phyloP scores from a whole-genome alignment of 2,888 invertebrate species.

The Mylabris sibirica region DNA sequence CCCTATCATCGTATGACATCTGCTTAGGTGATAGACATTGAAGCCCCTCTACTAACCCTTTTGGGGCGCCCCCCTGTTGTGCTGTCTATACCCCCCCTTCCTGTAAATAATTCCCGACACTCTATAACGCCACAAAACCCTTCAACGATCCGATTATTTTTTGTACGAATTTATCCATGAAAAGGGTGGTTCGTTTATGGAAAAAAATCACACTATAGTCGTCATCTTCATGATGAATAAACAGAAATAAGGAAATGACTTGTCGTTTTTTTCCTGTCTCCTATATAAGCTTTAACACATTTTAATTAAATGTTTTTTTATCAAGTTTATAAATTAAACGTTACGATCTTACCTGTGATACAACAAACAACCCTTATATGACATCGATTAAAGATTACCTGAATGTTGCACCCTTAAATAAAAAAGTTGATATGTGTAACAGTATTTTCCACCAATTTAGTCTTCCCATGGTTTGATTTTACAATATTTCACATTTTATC shows the following conservation, averaged over 20 bases:
- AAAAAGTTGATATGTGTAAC: slow-evolving; percentile 44
- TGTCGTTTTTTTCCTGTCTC: slow-evolving; percentile 19
- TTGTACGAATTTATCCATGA: slow-evolving; percentile 56
- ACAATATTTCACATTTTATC: slow-evolving; percentile 50
- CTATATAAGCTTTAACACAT: neutral
- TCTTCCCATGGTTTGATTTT: slow-evolving; percentile 46
- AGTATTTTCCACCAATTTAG: slow-evolving; percentile 57
- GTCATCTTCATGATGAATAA: slow-evolving; percentile 44
- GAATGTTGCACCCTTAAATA: slow-evolving; percentile 23
- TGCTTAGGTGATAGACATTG: slow-evolving; percentile 45
- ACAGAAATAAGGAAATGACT: slow-evolving; percentile 27
- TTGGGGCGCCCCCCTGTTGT: slow-evolving; percentile 46
- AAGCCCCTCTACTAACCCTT: slow-evolving; percentile 51
- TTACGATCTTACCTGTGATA: slow-evolving; percentile 25
- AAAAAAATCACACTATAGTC: slow-evolving; percentile 51
- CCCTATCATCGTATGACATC: slow-evolving; percentile 43
- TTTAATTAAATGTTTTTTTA: no score
- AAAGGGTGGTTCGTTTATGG: slow-evolving; percentile 59
- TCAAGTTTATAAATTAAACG: no score
- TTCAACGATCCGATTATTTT: slow-evolving; percentile 61
- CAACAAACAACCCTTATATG: slow-evolving; percentile 4
- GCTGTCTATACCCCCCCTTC: slow-evolving; percentile 36
- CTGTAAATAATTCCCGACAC: slow-evolving; percentile 59
- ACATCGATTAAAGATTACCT: slow-evolving; percentile 20
- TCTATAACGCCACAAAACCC: slow-evolving; percentile 61